Evolutionary conservation across 2,888 invertebrate genomes (phyloP).

Genomic region (Athalia rosae): DNA sequence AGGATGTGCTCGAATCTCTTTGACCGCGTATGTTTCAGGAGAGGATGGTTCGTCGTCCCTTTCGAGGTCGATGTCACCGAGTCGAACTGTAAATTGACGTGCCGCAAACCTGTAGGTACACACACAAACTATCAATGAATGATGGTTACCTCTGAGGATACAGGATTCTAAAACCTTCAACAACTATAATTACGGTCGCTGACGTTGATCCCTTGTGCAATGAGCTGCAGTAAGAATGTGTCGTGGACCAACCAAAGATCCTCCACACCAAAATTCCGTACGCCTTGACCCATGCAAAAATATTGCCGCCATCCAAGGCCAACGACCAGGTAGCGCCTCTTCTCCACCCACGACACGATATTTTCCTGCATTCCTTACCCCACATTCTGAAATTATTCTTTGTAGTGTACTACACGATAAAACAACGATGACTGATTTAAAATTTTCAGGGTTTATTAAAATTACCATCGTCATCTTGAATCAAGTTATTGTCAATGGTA

Average conservation of each 20-base stretch:
- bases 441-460: background rate
- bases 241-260: slow-evolving; percentile 86
- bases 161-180: slow-evolving; percentile 4
- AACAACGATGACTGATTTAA: background rate
- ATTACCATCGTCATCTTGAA: slow-evolving; percentile 69
- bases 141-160: slow-evolving; percentile 13
- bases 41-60: slow-evolving; percentile 90
- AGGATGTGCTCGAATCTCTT: slow-evolving; percentile 87
- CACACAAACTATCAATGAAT: background rate
- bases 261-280: slow-evolving; percentile 96
- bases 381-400: slow-evolving; percentile 80
- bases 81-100: slow-evolving; percentile 90
- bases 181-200: slow-evolving; percentile 84
- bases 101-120: slow-evolving; percentile 83
- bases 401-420: background rate
- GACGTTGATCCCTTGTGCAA: slow-evolving; percentile 92
- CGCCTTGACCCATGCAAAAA: slow-evolving; percentile 90
- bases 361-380: slow-evolving; percentile 87
- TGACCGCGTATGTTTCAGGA: slow-evolving; percentile 86
- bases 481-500: slow-evolving; percentile 68
- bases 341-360: slow-evolving; percentile 95
- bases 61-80: slow-evolving; percentile 91
- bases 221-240: slow-evolving; percentile 94
- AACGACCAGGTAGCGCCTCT: slow-evolving; percentile 87
- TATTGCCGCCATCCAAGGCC: slow-evolving; percentile 98